phyloP scores from a whole-genome alignment of 2,888 invertebrate genomes.

The Trissolcus brochymenae region DNA sequence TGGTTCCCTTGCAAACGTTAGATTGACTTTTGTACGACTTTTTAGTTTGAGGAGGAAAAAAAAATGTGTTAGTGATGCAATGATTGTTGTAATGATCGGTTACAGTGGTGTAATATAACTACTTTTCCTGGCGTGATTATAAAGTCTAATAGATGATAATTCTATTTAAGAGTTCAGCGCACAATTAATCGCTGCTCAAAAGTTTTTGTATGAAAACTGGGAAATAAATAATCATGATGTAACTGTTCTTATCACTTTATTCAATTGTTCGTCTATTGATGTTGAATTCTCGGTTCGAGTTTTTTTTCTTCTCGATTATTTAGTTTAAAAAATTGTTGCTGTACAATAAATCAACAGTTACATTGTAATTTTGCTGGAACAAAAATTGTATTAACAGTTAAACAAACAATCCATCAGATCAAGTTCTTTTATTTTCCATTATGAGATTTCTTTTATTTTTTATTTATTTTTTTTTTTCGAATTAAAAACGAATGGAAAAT shows the following conservation, averaged over 20 bases:
- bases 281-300: neutral
- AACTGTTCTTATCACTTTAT: slow-evolving; percentile 22
- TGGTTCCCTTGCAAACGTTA: no score
- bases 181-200: slow-evolving; percentile 39
- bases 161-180: slow-evolving; percentile 35
- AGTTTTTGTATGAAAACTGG: slow-evolving; percentile 21
- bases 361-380: no score
- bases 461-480: no score
- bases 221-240: slow-evolving; percentile 25
- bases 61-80: slow-evolving; percentile 27
- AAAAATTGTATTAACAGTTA: no score
- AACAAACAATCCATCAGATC: no score
- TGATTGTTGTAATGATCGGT: slow-evolving; percentile 37
- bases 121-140: slow-evolving; percentile 35
- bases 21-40: no score
- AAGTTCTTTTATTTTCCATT: no score
- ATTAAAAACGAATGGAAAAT: no score
- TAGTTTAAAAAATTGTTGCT: neutral
- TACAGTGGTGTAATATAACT: slow-evolving; percentile 35
- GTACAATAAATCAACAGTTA: neutral
- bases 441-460: no score
- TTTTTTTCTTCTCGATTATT: neutral
- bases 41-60: no score
- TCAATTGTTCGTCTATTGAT: slow-evolving; percentile 14
- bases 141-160: slow-evolving; percentile 49